Conservation (phyloP, 2,888 invertebrate species). For the Automeris io region DNA sequence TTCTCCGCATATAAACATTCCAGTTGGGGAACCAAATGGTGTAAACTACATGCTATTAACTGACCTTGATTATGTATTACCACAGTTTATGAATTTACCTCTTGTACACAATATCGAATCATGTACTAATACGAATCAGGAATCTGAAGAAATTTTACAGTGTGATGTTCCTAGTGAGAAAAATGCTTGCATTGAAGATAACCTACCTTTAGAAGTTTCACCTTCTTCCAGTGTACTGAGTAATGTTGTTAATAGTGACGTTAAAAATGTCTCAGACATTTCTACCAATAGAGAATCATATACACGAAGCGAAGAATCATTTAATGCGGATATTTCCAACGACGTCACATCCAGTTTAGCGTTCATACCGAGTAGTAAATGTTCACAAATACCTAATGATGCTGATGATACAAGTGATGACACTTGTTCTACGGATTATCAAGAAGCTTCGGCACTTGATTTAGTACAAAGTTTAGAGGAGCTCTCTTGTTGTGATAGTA, state of each 20-base stretch:
- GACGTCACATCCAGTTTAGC: slow-evolving; percentile 70
- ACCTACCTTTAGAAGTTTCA: slow-evolving; percentile 16
- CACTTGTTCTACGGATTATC: slow-evolving; percentile 69
- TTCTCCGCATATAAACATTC: slow-evolving; percentile 50
- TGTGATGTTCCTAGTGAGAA: slow-evolving; percentile 25
- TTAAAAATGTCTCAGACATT: slow-evolving; percentile 34
- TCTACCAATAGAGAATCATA: slow-evolving; percentile 46
- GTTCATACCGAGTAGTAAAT: slow-evolving; percentile 65
- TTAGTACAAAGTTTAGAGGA: slow-evolving; percentile 61
- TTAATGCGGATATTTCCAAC: slow-evolving; percentile 62
- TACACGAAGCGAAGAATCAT: slow-evolving; percentile 57
- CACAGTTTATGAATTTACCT: slow-evolving; percentile 65
- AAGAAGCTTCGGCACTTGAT: slow-evolving; percentile 68
- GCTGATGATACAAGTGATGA: slow-evolving; percentile 63
- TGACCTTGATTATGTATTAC: slow-evolving; percentile 64
- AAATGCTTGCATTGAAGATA: slow-evolving; percentile 17
- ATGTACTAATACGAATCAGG: slow-evolving; percentile 23
- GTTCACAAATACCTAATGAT: slow-evolving; percentile 47
- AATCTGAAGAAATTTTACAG: slow-evolving; percentile 22
- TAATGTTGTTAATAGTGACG: slow-evolving; percentile 40
- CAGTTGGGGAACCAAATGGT: slow-evolving; percentile 39
- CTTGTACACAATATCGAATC: slow-evolving; percentile 43
- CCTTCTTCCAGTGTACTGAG: slow-evolving; percentile 24
- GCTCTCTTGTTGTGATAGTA: slow-evolving; percentile 59
- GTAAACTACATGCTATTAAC: slow-evolving; percentile 62